A percentile compares a stretch with the other conserved stretches of the same genome.
Conservation (phyloP, 1,140 invertebrate species). For the Colletes latitarsis region DNA sequence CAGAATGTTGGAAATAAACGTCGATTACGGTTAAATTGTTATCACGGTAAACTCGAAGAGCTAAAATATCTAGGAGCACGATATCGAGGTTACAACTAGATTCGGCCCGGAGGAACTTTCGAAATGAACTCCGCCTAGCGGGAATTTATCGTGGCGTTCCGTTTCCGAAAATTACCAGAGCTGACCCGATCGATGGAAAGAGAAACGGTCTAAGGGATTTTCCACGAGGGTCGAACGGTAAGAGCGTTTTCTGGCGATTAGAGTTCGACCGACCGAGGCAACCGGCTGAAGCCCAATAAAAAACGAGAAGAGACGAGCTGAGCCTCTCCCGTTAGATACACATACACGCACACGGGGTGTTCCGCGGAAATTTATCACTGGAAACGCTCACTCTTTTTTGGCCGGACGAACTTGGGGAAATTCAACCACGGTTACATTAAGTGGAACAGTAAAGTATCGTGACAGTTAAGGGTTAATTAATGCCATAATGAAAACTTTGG, state of each 20-base stretch:
- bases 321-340: neutral
- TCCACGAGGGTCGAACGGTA: conserved; percentile 32
- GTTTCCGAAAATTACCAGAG: conserved; percentile 41
- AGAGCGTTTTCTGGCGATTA: conserved; percentile 64
- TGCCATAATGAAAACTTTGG: too few species aligned
- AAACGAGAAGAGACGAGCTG: conserved; percentile 9
- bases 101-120: conserved; percentile 37
- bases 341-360: neutral
- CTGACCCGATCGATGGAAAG: conserved; percentile 11
- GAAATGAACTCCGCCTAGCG: conserved; percentile 42
- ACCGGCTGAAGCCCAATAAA: conserved; percentile 54
- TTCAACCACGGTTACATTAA: too few species aligned
- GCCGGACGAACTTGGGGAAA: too few species aligned
- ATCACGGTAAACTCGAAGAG: neutral
- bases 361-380: neutral
- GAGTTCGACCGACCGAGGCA: conserved; percentile 50
- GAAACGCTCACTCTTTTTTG: neutral
- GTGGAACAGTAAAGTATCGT: too few species aligned
- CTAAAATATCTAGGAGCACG: neutral
- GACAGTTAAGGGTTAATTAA: too few species aligned
- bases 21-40: neutral
- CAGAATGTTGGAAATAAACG: too few species aligned
- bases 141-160: conserved; percentile 36
- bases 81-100: neutral
- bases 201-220: conserved; percentile 42